Conservation (phyloP, 2,888 invertebrate genomes). For the Drosophila kambysellisi region DNA sequence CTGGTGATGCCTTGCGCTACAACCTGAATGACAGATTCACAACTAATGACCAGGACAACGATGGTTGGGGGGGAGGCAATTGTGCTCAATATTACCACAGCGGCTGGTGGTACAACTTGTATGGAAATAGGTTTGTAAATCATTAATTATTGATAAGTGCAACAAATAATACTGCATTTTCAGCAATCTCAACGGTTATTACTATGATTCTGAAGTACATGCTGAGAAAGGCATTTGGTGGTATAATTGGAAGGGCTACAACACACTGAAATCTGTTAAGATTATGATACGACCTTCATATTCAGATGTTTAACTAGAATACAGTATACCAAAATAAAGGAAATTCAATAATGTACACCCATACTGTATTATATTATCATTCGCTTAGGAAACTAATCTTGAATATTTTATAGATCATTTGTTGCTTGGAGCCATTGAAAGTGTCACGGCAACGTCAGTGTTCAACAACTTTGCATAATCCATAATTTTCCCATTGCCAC, state of each 20-base stretch:
- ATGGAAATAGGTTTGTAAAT: slow-evolving; percentile 19
- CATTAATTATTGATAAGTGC: not conserved
- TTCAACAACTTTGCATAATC: slow-evolving; percentile 58
- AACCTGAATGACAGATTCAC: slow-evolving; percentile 8
- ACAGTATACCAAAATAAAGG: no score
- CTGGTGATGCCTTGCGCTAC: slow-evolving; percentile 5
- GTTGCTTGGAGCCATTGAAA: slow-evolving; percentile 3
- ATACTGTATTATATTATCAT: not conserved
- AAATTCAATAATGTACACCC: not conserved
- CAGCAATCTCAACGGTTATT: slow-evolving; percentile 42
- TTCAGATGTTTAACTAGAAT: not conserved
- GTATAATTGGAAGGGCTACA: slow-evolving; percentile 24
- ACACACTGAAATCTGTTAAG: slow-evolving; percentile 13
- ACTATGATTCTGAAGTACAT: rapidly evolving
- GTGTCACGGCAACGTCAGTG: slow-evolving; percentile 31
- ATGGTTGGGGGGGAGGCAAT: not conserved
- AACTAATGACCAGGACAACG: slow-evolving; percentile 18
- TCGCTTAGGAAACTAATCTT: slow-evolving; percentile 2
- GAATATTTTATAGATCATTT: slow-evolving; percentile 29
- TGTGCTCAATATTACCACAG: slow-evolving; percentile 3
- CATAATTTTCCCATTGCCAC: slow-evolving; percentile 64
- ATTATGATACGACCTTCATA: slow-evolving; percentile 37
- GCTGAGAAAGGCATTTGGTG: slow-evolving; percentile 32
- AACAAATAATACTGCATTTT: not conserved
- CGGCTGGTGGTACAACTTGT: slow-evolving; percentile 15